Conservation (phyloP, 1,140 invertebrate genomes). For the Drosophila nigrodunni region DNA sequence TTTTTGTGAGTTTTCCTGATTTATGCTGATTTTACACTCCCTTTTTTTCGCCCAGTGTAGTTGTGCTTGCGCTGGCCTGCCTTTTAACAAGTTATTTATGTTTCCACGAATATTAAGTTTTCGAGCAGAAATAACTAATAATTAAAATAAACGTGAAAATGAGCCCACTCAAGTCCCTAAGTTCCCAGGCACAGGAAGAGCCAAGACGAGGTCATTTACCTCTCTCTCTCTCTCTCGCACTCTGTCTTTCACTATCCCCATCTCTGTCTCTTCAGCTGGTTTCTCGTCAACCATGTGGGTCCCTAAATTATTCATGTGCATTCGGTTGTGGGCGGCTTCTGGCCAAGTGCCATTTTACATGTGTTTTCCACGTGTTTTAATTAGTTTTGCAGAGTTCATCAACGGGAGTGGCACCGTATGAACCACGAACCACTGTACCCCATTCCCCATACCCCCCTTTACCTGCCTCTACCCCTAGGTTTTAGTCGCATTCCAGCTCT, state of each 20-base stretch:
- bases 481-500: constrained; percentile 8
- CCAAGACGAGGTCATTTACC: constrained; percentile 46
- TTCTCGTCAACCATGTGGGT: constrained; percentile 15
- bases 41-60: not conserved
- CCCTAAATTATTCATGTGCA: constrained; percentile 67
- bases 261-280: not conserved
- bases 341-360: constrained; percentile 50
- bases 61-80: not conserved
- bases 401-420: constrained; percentile 36
- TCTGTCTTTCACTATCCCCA: not conserved
- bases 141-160: constrained; percentile 38
- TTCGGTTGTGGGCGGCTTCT: constrained; percentile 34
- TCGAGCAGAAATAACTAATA: constrained; percentile 40
- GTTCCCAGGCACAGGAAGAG: constrained; percentile 4
- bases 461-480: too few species aligned
- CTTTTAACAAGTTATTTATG: constrained; percentile 51
- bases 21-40: not conserved
- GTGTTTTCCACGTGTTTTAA: constrained; percentile 77
- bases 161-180: constrained; percentile 30
- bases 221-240: not conserved
- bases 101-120: constrained; percentile 41
- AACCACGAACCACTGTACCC: not conserved
- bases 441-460: too few species aligned
- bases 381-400: constrained; percentile 78
- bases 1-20: too few species aligned